Evolutionary conservation across 2,797 vertebrate genomes (phyloP).

Genomic region (Coccyzus lansbergi): DNA sequence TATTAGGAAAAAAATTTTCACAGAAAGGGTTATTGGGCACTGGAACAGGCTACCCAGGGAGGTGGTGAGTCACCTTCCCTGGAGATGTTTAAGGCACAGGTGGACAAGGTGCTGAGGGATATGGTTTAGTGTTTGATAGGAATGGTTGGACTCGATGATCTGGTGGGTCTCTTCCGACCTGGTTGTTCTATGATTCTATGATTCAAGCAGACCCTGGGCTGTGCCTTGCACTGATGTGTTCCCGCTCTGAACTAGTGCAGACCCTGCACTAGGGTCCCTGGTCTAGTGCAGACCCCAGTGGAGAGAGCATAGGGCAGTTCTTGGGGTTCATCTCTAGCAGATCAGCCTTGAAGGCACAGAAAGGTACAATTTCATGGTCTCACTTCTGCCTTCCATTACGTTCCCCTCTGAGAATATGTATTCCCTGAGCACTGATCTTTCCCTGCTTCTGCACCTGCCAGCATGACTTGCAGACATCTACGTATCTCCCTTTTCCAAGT

Average conservation of each 20-base stretch:
- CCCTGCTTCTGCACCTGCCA: neutral
- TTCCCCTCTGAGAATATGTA: neutral
- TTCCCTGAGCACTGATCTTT: neutral
- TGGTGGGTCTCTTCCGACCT: too few species aligned
- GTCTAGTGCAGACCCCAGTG: neutral
- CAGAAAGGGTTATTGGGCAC: too few species aligned
- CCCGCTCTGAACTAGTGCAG: neutral
- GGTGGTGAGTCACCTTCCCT: too few species aligned
- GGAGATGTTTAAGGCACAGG: too few species aligned
- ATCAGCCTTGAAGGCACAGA: neutral
- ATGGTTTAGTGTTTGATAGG: too few species aligned
- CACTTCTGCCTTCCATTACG: neutral
- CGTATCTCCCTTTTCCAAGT: neutral
- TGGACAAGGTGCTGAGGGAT: too few species aligned
- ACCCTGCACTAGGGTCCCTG: too few species aligned
- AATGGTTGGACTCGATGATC: too few species aligned
- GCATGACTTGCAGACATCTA: neutral
- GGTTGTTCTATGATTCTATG: too few species aligned
- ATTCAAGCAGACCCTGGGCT: neutral
- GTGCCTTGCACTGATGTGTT: fast-evolving
- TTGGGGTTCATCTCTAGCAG: neutral
- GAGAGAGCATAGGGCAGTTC: neutral
- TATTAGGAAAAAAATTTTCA: too few species aligned
- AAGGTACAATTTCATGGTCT: neutral
- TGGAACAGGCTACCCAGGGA: too few species aligned